Percentiles rank a stretch among this genome's conserved stretches.
Conservation (phyloP, 2,797 vertebrate species). For the Sebastes hopkinsi region DNA sequence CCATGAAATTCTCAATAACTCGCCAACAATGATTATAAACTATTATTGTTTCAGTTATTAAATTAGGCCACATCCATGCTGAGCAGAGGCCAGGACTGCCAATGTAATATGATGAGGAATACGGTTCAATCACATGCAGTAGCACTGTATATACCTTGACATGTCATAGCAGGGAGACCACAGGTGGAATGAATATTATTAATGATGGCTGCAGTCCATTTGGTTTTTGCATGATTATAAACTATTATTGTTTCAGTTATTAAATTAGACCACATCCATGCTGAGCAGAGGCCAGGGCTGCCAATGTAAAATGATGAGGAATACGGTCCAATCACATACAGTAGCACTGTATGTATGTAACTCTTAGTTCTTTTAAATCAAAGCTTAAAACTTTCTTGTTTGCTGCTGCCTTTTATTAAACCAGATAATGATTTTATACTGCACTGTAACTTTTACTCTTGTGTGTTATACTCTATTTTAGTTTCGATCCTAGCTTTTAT, state of each 20-base stretch:
- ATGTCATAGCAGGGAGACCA: background rate
- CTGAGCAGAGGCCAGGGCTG: background rate
- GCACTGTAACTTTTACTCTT: no score
- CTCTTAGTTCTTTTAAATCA: no score
- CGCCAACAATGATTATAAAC: background rate
- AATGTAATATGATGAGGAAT: background rate
- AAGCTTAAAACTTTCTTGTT: no score
- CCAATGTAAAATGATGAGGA: background rate
- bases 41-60: background rate
- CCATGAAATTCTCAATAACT: background rate
- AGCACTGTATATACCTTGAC: background rate
- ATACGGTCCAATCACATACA: background rate
- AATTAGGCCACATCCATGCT: background rate
- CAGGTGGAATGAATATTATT: background rate
- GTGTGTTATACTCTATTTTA: no score
- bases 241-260: background rate
- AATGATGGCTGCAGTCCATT: background rate
- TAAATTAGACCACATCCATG: background rate
- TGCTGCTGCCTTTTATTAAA: no score
- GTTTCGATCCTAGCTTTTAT: no score
- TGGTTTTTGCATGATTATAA: background rate
- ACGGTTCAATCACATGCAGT: background rate
- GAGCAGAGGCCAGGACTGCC: background rate
- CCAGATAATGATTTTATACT: no score
- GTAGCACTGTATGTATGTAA: background rate